These are phyloP conservation scores for Glyptemys insculpta DNA, from an alignment of 2,797 vertebrate genomes.

Conservation along the genomic window DNA sequence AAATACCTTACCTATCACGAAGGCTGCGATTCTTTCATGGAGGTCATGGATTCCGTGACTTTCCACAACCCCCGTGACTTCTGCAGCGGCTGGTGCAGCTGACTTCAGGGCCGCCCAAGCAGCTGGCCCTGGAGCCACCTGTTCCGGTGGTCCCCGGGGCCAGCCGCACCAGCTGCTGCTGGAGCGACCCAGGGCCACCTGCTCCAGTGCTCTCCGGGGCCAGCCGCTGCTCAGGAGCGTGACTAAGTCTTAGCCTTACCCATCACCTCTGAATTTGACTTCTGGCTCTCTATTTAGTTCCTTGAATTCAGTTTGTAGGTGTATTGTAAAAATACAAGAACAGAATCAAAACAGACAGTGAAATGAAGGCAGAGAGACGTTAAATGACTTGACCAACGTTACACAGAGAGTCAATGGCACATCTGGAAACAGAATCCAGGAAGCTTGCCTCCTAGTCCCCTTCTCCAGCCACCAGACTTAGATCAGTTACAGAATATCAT, in stretches of 20 bases:
- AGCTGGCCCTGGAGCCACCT: no score
- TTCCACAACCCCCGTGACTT: no score
- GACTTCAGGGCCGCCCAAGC: no score
- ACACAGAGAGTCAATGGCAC: neutral
- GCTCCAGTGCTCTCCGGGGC: no score
- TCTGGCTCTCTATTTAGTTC: neutral
- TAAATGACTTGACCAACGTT: neutral
- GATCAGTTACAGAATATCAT: neutral
- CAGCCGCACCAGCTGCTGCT: no score
- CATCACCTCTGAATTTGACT: neutral
- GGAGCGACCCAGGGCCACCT: no score
- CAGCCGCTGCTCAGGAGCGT: no score
- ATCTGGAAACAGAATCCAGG: neutral
- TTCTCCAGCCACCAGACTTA: neutral
- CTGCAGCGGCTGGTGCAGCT: no score
- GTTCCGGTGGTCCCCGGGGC: no score
- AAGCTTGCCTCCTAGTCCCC: neutral
- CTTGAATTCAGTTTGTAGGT: neutral
- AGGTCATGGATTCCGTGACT: no score
- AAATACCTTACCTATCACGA: neutral
- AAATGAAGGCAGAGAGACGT: neutral
- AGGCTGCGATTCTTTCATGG: no score
- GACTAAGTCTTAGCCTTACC: neutral
- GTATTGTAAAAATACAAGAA: neutral
- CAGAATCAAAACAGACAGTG: neutral